Conservation (phyloP, 2,797 vertebrate species). For the Malacoctenus gilli region DNA sequence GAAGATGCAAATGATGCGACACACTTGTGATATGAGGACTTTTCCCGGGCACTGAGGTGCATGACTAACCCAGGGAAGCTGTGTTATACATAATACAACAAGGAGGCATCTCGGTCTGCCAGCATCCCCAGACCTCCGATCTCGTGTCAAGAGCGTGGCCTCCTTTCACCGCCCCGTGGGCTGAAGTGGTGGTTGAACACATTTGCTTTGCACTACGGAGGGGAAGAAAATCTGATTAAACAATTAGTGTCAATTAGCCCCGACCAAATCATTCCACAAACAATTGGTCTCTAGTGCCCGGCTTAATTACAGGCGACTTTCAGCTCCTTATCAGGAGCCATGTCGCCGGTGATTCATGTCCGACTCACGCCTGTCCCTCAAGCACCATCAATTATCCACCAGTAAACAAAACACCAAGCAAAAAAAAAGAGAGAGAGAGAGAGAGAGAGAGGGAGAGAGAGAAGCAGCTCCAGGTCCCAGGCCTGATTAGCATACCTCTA, state of each 20-base stretch:
- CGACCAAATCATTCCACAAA: constrained; percentile 97
- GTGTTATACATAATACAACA: too few species aligned
- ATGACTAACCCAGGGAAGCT: too few species aligned
- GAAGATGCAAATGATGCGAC: not conserved
- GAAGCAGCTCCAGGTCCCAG: constrained; percentile 57
- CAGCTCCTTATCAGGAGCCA: constrained; percentile 93
- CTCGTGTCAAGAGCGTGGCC: constrained; percentile 42
- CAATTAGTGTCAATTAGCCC: constrained; percentile 99
- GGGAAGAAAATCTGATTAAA: constrained; percentile 99
- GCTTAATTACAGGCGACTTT: constrained; percentile 99
- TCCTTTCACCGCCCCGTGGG: constrained; percentile 55
- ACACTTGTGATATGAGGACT: too few species aligned
- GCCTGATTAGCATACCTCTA: constrained; percentile 83
- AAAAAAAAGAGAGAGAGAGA: constrained; percentile 67
- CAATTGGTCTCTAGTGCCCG: constrained; percentile 99
- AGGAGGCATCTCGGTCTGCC: constrained; percentile 1
- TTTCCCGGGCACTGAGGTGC: too few species aligned
- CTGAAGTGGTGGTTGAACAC: constrained; percentile 61
- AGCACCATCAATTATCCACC: constrained; percentile 98
- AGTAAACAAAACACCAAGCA: constrained; percentile 94
- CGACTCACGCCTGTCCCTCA: constrained; percentile 93
- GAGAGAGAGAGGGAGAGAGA: constrained; percentile 22
- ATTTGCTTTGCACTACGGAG: constrained; percentile 76
- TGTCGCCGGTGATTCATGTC: constrained; percentile 94
- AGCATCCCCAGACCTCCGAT: constrained; percentile 5